Evolutionary conservation across 1,140 invertebrate genomes (phyloP).

Genomic region (Cherax quadricarinatus): DNA sequence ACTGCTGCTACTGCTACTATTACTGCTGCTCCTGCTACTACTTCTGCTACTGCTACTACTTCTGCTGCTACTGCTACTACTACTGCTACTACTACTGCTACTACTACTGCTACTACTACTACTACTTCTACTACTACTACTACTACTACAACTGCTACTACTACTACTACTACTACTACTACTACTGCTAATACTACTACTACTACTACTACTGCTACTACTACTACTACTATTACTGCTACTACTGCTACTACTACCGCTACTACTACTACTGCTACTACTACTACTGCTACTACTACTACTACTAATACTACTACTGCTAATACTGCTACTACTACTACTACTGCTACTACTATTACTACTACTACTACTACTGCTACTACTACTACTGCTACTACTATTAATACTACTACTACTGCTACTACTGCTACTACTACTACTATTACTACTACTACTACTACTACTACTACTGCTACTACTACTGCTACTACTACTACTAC

Average conservation of each 20-base stretch:
- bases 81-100: slow-evolving; percentile 29
- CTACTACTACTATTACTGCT: slow-evolving; percentile 12
- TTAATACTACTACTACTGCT: too few species aligned
- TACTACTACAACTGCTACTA: slow-evolving; percentile 13
- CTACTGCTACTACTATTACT: slow-evolving; percentile 11
- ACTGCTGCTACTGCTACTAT: slow-evolving; percentile 27
- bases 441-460: slow-evolving; percentile 17
- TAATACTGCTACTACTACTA: too few species aligned
- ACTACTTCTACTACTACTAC: slow-evolving; percentile 12
- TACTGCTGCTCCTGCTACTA: too few species aligned
- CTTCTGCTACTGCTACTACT: too few species aligned
- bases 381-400: too few species aligned
- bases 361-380: slow-evolving; percentile 11
- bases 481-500: slow-evolving; percentile 13
- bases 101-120: slow-evolving; percentile 13
- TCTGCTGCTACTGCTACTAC: too few species aligned
- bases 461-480: slow-evolving; percentile 13
- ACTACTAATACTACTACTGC: too few species aligned
- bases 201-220: too few species aligned
- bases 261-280: slow-evolving; percentile 17
- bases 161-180: too few species aligned
- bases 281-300: slow-evolving; percentile 11
- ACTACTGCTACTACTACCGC: slow-evolving; percentile 2
- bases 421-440: slow-evolving; percentile 11
- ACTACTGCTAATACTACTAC: too few species aligned